Evolutionary conservation across 2,888 invertebrate species (phyloP).

Genomic region (Netelia melanura): DNA sequence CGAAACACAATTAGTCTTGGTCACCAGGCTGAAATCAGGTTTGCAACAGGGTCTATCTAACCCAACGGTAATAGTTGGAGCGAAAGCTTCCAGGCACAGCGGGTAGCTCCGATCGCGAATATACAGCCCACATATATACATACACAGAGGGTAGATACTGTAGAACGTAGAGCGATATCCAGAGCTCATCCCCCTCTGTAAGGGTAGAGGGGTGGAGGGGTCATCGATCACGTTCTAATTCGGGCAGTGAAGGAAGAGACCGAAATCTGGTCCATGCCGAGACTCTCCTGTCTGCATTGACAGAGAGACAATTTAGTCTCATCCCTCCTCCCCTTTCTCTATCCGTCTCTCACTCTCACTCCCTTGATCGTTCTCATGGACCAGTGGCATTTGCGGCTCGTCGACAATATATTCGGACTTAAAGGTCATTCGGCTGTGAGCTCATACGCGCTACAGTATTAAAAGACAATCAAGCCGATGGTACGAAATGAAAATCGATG

Average conservation of each 20-base stretch:
- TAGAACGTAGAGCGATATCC: slow-evolving; percentile 1
- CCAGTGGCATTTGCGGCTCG: slow-evolving; percentile 17
- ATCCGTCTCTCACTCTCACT: background rate
- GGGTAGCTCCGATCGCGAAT: slow-evolving; percentile 30
- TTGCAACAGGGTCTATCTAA: slow-evolving; percentile 63
- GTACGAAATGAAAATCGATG: background rate
- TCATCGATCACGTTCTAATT: slow-evolving; percentile 69
- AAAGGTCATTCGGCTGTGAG: slow-evolving; percentile 47
- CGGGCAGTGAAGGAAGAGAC: slow-evolving; percentile 48
- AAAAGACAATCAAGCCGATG: slow-evolving; percentile 10
- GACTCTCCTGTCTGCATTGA: slow-evolving; percentile 19
- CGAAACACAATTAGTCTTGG: slow-evolving; percentile 71
- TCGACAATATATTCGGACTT: slow-evolving; percentile 2
- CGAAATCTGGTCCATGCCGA: slow-evolving; percentile 45
- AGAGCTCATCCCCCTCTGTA: background rate
- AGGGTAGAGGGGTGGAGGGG: background rate
- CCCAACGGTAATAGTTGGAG: slow-evolving; percentile 26
- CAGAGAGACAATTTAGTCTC: slow-evolving; percentile 33
- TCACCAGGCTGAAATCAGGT: slow-evolving; percentile 68
- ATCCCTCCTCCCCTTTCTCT: slow-evolving; percentile 13
- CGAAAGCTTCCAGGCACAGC: slow-evolving; percentile 43
- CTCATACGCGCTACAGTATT: slow-evolving; percentile 1
- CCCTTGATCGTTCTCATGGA: background rate
- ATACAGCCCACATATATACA: background rate
- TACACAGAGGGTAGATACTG: slow-evolving; percentile 1